A percentile compares a stretch with the other conserved stretches of the same genome.
Evolutionary conservation across 2,888 invertebrate genomes (phyloP).

Genomic region (Heliconius charithonia): DNA sequence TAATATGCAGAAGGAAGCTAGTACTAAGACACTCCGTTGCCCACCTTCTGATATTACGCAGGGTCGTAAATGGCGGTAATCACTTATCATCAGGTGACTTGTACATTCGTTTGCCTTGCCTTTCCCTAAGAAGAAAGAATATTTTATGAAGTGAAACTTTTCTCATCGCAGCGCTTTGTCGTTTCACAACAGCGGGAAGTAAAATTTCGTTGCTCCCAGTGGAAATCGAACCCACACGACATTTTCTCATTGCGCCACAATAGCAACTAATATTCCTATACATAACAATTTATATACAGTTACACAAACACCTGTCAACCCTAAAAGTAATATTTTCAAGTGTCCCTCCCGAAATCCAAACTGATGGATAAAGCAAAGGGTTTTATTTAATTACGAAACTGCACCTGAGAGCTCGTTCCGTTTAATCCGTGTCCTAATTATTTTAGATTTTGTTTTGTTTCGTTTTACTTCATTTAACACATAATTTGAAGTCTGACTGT

Average conservation of each 20-base stretch:
- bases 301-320: background rate
- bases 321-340: slow-evolving; percentile 14
- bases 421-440: slow-evolving; percentile 23
- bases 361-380: slow-evolving; percentile 21
- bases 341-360: slow-evolving; percentile 23
- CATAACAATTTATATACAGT: background rate
- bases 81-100: no score
- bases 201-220: no score
- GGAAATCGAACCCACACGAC: background rate
- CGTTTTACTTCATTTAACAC: background rate
- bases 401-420: slow-evolving; percentile 27
- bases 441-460: slow-evolving; percentile 10
- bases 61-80: no score
- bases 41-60: no score
- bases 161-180: no score
- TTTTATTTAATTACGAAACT: slow-evolving; percentile 32
- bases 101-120: no score
- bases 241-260: background rate
- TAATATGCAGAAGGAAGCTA: no score
- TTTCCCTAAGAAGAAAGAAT: no score
- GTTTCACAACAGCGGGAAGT: no score
- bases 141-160: no score
- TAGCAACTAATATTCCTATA: background rate
- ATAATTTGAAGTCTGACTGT: background rate
- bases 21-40: no score